Conservation (phyloP, 35 echinoderm and acorn worm genomes). For the Apostichopus californicus region DNA sequence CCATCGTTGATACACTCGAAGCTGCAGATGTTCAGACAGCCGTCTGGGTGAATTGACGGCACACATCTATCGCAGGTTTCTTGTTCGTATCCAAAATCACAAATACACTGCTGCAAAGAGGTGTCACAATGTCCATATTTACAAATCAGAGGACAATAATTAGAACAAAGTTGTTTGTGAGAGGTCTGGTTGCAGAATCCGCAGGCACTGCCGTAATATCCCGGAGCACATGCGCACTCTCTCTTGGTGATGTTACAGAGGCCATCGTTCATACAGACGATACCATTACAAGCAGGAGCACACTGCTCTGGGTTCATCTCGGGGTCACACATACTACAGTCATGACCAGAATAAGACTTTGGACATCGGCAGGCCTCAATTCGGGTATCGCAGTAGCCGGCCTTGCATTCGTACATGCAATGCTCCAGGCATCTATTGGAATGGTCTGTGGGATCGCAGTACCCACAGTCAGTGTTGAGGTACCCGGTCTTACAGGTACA, state of each 20-base stretch:
- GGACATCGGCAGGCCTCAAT: constrained; percentile 48
- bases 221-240: constrained; percentile 58
- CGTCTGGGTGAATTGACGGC: constrained; percentile 49
- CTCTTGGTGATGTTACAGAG: constrained; percentile 57
- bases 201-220: constrained; percentile 53
- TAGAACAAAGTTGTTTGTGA: constrained; percentile 3
- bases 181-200: constrained; percentile 61
- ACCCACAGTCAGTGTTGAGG: constrained; percentile 40
- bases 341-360: constrained; percentile 22
- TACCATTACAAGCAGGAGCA: constrained; percentile 30
- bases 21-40: constrained; percentile 54
- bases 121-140: constrained; percentile 64
- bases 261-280: constrained; percentile 45
- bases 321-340: constrained; percentile 66
- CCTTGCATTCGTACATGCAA: constrained; percentile 59
- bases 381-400: constrained; percentile 48
- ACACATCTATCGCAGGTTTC: constrained; percentile 48
- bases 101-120: constrained; percentile 36
- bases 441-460: constrained; percentile 53
- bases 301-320: constrained; percentile 34
- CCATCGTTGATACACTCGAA: constrained; percentile 52
- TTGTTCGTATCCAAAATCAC: constrained; percentile 57
- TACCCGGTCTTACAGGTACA: constrained; percentile 66
- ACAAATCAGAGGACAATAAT: constrained; percentile 48
- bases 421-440: constrained; percentile 52